These are phyloP conservation scores for Sminthurinus signatus DNA, from an alignment of 1,140 invertebrate genomes.

Conservation along the genomic window DNA sequence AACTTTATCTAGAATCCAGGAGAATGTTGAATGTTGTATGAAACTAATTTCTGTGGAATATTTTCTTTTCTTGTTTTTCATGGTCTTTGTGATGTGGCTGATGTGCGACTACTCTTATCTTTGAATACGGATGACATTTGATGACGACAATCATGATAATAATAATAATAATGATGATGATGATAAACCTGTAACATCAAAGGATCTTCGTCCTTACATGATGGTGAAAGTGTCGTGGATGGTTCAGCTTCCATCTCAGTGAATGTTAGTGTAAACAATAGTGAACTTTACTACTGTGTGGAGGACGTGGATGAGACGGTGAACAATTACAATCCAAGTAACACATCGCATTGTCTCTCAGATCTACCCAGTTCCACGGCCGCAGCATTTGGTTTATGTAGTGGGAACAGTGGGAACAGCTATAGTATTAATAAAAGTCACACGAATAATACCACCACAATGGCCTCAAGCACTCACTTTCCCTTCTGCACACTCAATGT, in stretches of 20 bases:
- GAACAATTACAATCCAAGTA: neutral
- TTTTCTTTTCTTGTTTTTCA: no score
- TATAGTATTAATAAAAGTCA: neutral
- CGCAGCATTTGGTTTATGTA: neutral
- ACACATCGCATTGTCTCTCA: neutral
- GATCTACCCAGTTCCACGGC: neutral
- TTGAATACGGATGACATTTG: no score
- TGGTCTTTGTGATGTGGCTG: no score
- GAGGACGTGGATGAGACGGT: neutral
- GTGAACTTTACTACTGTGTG: conserved; percentile 20
- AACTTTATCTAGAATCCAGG: no score
- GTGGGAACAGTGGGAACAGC: neutral
- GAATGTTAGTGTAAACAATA: conserved; percentile 23
- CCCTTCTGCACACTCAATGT: conserved; percentile 84
- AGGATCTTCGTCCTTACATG: conserved; percentile 23
- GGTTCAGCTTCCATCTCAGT: conserved; percentile 30
- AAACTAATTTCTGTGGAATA: no score
- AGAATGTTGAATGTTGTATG: no score
- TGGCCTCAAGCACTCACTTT: conserved; percentile 1
- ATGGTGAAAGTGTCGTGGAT: conserved; percentile 16
- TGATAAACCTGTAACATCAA: no score
- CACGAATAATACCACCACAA: neutral
- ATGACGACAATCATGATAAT: no score
- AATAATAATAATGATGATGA: no score
- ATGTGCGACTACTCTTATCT: no score